Evolutionary conservation across 2,797 vertebrate genomes (phyloP), one percentile per base, ranked within the genome.

Genomic region (Furcifer pardalis): DNA sequence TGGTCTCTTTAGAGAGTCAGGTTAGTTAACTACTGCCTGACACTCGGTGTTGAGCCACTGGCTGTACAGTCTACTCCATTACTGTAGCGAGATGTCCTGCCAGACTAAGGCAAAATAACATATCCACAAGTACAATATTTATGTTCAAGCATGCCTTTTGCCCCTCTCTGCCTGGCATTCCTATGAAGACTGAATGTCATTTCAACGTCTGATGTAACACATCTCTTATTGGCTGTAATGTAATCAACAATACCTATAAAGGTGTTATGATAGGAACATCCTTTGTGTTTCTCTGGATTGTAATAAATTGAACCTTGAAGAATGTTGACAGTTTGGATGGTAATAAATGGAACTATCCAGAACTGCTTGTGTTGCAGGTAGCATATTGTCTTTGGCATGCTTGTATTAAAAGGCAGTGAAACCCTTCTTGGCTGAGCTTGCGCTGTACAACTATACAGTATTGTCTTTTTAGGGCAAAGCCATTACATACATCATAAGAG

Each of bases 331-430:
- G 72, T 60, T 83, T 83, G 62, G 32, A 79, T 30, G 25, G 42
- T 80, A 83, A 80, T 87, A 83, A 80, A 80, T 68, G 69, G 72
- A 44, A 76, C 77, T 52, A 62, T 76, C 32, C 40, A 49, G n/a
- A 81, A 30, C 2, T 81, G 60, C 35, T 52, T 79, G 35, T 74
- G 49, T 76, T 81, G n/a, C 52, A 81, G 63, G 52, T 10, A 76
- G 23, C 56, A 76, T 68, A 59, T 81, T 37, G 23, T 68, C 49
- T 72, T 42, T 40, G 32, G 44, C 35, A 32, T 30, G 37, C 49
- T 56, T 85, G 17, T n/a, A 37, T 76, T 66, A 69, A 85, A n/a
- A 69, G 23, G 60, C 40, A 68, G 23, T n/a, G 40, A 69, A 69
- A 85, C 63, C 46, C 77, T 84, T 32, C 42, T 82, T 62, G 44